phyloP scores from a whole-genome alignment of 1,140 invertebrate genomes.

The Caenorhabditis elegans region WBcel235 BX284604.4:6325501-6326000 shows the following conservation, averaged over 20 bases:
- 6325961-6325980: background rate
- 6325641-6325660: background rate
- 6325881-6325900: background rate
- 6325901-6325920: background rate
- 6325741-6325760: background rate
- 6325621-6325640: background rate
- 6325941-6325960: background rate
- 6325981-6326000: conserved; percentile 2
- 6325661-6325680: background rate
- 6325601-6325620: background rate
- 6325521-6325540: conserved; percentile 15
- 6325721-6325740: background rate
- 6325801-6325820: background rate
- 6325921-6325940: background rate
- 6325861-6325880: background rate
- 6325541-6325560: conserved; percentile 17
- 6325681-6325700: background rate
- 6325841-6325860: background rate
- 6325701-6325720: background rate
- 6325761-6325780: conserved; percentile 10
- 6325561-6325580: conserved; percentile 4
- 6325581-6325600: background rate
- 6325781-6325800: background rate
- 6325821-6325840: background rate
- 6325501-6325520: background rate